Conservation (phyloP, 2,797 vertebrate species). For the Diplodus sargus region DNA sequence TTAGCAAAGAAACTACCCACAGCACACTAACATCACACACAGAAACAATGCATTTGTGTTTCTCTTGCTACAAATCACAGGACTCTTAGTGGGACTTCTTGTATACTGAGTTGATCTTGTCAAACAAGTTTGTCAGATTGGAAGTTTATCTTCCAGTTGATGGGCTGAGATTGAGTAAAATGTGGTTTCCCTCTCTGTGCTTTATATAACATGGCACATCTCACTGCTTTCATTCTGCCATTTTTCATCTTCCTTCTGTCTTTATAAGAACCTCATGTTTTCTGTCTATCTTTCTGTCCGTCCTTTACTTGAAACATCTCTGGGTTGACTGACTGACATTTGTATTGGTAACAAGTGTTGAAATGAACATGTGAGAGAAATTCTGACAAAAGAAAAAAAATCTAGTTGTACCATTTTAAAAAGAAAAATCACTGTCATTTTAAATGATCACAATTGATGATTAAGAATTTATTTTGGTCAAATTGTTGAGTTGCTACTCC, state of each 20-base stretch:
- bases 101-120: constrained; percentile 10
- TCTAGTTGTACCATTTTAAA: constrained; percentile 59
- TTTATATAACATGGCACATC: constrained; percentile 21
- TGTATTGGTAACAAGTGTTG: constrained; percentile 48
- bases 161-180: constrained; percentile 5
- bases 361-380: constrained; percentile 38
- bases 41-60: constrained; percentile 3
- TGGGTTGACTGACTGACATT: constrained; percentile 63
- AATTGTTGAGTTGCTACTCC: constrained; percentile 41
- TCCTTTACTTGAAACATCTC: constrained; percentile 76
- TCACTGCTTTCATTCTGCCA: constrained; percentile 32
- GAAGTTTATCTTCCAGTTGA: constrained; percentile 8
- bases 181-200: constrained; percentile 14
- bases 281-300: constrained; percentile 35
- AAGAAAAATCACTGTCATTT: constrained; percentile 45
- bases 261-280: constrained; percentile 17
- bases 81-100: constrained; percentile 3
- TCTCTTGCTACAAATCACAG: constrained; percentile 12
- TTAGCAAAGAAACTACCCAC: constrained; percentile 5
- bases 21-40: not conserved
- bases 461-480: constrained; percentile 40
- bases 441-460: constrained; percentile 28
- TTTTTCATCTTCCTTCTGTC: constrained; percentile 27
- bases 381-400: constrained; percentile 46
- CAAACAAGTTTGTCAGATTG: not conserved